Conservation (phyloP, 2,888 invertebrate genomes). For the Lasioglossum calceatum region DNA sequence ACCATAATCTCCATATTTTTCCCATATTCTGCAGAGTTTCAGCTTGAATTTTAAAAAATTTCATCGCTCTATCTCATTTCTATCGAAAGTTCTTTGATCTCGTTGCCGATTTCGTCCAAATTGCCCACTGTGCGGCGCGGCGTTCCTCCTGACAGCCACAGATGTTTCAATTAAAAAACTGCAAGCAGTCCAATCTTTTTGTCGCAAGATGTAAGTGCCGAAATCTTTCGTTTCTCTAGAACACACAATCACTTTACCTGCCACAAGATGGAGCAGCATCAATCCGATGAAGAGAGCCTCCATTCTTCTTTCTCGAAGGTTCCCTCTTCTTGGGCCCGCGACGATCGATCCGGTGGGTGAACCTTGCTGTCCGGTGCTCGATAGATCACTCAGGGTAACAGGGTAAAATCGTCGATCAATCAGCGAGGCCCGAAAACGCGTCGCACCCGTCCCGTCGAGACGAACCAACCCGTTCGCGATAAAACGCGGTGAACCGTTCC, state of each 20-base stretch:
- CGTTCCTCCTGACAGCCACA: too few relatives aligned
- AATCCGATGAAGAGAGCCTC: slow-evolving; percentile 56
- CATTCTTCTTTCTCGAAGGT: slow-evolving; percentile 48
- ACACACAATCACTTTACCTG: slow-evolving; percentile 51
- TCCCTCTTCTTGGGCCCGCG: slow-evolving; percentile 11
- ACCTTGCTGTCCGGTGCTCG: slow-evolving; percentile 32
- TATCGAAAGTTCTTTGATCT: too few relatives aligned
- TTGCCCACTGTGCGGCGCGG: too few relatives aligned
- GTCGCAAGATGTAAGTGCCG: background rate
- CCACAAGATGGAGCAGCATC: slow-evolving; percentile 50
- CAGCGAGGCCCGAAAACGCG: background rate
- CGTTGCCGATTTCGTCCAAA: too few relatives aligned
- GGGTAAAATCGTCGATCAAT: background rate
- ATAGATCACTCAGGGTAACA: slow-evolving; percentile 17
- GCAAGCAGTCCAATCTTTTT: background rate
- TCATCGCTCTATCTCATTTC: too few relatives aligned
- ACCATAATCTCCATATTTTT: too few relatives aligned
- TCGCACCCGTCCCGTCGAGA: background rate
- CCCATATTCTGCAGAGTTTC: too few relatives aligned
- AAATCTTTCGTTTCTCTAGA: background rate
- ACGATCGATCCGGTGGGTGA: slow-evolving; percentile 23
- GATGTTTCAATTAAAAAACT: background rate
- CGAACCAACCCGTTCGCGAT: background rate
- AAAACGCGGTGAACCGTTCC: slow-evolving; percentile 8
- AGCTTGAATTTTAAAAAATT: too few relatives aligned